phyloP scores from a whole-genome alignment of 2,888 invertebrate genomes.

The Pyrrhosoma nymphula region DNA sequence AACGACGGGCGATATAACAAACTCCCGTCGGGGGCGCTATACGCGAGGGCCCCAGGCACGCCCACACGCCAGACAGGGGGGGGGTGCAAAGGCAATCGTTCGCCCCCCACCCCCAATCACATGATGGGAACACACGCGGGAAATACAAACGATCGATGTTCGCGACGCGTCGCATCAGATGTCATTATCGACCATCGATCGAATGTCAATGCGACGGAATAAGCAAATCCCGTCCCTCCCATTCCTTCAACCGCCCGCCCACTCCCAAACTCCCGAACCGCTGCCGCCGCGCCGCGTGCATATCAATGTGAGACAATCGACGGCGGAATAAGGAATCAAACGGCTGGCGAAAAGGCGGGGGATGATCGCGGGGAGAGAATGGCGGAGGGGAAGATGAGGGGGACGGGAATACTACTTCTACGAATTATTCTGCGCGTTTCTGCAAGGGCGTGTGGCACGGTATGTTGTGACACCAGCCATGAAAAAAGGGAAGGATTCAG shows the following conservation, averaged over 20 bases:
- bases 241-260: not conserved
- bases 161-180: conserved; percentile 48
- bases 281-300: conserved; percentile 17
- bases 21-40: not conserved
- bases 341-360: not conserved
- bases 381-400: not conserved
- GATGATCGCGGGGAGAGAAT: too few relatives aligned
- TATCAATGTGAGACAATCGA: conserved; percentile 25
- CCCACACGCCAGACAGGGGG: not conserved
- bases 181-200: conserved; percentile 43
- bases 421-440: too few relatives aligned
- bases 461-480: too few relatives aligned
- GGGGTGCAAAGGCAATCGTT: too few relatives aligned
- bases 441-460: too few relatives aligned
- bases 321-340: conserved; percentile 33
- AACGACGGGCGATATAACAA: not conserved
- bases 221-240: not conserved
- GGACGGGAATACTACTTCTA: not conserved
- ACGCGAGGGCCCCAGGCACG: not conserved
- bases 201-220: conserved; percentile 11
- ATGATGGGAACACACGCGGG: not conserved
- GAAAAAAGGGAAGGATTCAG: too few relatives aligned
- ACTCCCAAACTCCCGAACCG: not conserved
- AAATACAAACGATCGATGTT: not conserved
- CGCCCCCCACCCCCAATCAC: too few relatives aligned